Evolutionary conservation across 2,113 vertebrate genomes (phyloP), one percentile per base, ranked within the genome.

Genomic region (Engraulis encrasicolus): DNA sequence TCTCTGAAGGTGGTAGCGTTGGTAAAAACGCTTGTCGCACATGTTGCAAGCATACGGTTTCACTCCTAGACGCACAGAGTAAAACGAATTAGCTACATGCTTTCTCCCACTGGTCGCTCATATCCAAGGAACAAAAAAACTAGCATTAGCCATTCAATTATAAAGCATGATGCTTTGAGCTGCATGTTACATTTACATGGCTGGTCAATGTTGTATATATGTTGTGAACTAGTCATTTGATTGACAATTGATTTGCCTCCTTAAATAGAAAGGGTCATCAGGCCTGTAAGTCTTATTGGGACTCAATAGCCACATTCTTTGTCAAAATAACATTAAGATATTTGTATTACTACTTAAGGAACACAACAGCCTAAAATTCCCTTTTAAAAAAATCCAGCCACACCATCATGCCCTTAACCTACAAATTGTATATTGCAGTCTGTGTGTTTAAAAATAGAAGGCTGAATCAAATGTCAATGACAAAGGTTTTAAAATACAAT

Each of bases 1-100:
- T 89, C 98, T 96, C 94, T 98, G 97, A 92, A 99, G 97, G 93
- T 99, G 98, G 92, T 99, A 98, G 94, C 97, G 97, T 95, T 99
- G 97, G 95, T 98, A 98, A 96, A 99, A 99, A 90, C 97, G 96
- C 97, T 98, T 99, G 90, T 98, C 96, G 90, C 97, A 98, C 88
- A 97, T 94, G 84, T 97, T 97, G 87, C 97, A 99, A 91, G 97
- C 97, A 87, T 97, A 98, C 31, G 97, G 97, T 91, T 98, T 98
- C 93, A 98, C 97, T 80, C 97, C 97, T 99, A 93, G 91, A 94
- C 91, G 92, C 92, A 94, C 91, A 94, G 84, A 89, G 88, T 79
- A 85, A 84, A 52, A 79, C 23, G 15, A 34, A 74, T 74, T 74
- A 81, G 88, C 87, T 49, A 81, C 15, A 83, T 1, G 50, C 40